Evolutionary conservation across 2,113 vertebrate genomes (phyloP).

Genomic region (Tachysurus fulvidraco): DNA sequence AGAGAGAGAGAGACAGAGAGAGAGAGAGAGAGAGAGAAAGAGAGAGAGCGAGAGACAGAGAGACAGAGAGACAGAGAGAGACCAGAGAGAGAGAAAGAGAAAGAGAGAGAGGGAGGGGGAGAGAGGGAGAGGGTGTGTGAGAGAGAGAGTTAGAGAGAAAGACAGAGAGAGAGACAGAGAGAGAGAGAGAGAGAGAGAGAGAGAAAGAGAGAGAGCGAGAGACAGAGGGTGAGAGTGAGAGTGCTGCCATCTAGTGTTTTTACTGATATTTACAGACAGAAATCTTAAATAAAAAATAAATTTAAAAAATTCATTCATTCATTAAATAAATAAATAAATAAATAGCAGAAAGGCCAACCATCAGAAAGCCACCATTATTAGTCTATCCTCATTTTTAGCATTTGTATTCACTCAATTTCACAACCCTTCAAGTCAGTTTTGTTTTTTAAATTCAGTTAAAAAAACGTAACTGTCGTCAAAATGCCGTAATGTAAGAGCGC

Average conservation of each 20-base stretch:
- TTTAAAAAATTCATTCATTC: no score
- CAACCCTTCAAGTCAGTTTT: background rate
- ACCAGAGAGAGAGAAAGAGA: background rate
- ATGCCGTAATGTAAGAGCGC: background rate
- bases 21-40: no score
- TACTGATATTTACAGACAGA: slow-evolving; percentile 15
- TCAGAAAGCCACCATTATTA: background rate
- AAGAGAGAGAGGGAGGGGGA: no score
- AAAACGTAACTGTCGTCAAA: background rate
- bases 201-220: background rate
- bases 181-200: background rate
- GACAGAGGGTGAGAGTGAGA: slow-evolving; percentile 10
- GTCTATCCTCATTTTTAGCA: background rate
- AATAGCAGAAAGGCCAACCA: background rate
- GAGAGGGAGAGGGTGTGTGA: no score
- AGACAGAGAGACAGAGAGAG: background rate
- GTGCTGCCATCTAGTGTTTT: slow-evolving; percentile 64
- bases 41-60: background rate
- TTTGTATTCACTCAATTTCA: background rate
- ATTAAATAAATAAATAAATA: background rate
- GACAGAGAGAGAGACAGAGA: background rate
- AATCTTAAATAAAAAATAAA: background rate
- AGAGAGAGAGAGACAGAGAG: background rate
- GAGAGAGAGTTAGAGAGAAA: no score
- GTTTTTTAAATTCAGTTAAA: no score